These are phyloP conservation scores for Oreochromis grahami DNA, from an alignment of 2,797 vertebrate species.

Conservation along the genomic window DNA sequence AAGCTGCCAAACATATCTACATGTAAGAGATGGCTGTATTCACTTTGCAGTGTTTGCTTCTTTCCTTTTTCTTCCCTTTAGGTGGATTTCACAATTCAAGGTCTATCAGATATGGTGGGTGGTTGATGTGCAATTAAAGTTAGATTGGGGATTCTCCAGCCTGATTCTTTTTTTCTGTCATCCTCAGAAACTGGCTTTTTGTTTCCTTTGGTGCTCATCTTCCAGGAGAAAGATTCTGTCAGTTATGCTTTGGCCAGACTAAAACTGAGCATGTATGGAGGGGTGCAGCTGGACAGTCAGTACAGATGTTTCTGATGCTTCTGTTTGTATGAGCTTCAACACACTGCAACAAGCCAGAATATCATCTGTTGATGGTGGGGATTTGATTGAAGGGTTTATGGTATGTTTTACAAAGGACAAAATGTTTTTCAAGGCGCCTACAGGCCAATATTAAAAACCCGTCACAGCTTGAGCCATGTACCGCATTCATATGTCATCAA, in stretches of 20 bases:
- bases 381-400: background rate
- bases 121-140: background rate
- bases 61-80: background rate
- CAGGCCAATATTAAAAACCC: constrained; percentile 5
- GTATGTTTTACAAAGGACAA: background rate
- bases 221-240: background rate
- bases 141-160: fast-evolving
- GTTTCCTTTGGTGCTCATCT: background rate
- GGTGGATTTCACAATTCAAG: constrained; percentile 27
- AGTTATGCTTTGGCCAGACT: background rate
- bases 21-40: background rate
- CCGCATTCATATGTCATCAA: constrained; percentile 46
- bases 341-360: background rate
- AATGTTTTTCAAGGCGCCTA: background rate
- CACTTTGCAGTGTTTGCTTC: background rate
- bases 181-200: background rate
- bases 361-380: background rate
- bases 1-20: background rate
- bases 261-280: constrained; percentile 74
- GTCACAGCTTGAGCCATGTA: background rate
- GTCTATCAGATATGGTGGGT: constrained; percentile 52
- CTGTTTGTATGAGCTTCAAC: background rate
- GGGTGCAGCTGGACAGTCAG: constrained; percentile 74
- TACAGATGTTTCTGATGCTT: constrained; percentile 70
- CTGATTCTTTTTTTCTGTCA: background rate